Base-by-base conservation (phyloP, 1,140 invertebrate species). In the Halesus radiatus region DNA sequence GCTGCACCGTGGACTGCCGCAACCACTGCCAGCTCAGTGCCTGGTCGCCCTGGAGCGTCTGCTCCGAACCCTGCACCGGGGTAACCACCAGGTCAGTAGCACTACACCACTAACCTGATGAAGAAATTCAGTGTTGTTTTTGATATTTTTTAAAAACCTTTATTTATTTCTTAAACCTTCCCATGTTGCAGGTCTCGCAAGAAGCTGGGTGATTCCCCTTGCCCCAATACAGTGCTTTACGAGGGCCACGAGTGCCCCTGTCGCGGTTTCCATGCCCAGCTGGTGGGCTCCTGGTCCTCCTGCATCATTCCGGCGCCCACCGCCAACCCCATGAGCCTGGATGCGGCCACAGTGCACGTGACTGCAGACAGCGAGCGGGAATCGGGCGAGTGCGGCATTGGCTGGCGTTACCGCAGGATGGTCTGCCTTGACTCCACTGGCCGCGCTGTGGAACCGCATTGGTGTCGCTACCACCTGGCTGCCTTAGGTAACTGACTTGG, bases 1-100 rank as follows among this genome's bases (percentile, higher is more conserved):
- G 80, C 22, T 83, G 82, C 53, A 76, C 82, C 87, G 84, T 87
- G 90, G 87, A 74, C 82, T 85, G 83, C 90, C 86, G 74, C 84
- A 86, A 87, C 53, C 84, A 86, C 58, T 91, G 90, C 85, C 80
- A 85, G 26, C 74, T 89, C 29, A 88, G 89, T 70, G 89, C 91
- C 81, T 91, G 91, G 90, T 85, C 87, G 0, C 85, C 86, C 3
- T 94, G 93, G 91, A 88, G 91, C 3, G 87, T 89, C 26, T 92
- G 90, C 73, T 88, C 89, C 3, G 86, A 88, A 58, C 86, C 88
- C 8, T 92, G 91, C 84, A 77, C 80, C 8, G 85, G 85, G n/a
- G 64, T 84, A 37, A 82, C 84, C 45, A 84, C 84, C 3, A 84
- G 86, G 82, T 83, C 68, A 13, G 45, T 72, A 66, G 37, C 20